Percentiles rank a stretch among this genome's conserved stretches.
Conservation (phyloP, 2,113 vertebrate species). For the Halichoerus grypus region DNA sequence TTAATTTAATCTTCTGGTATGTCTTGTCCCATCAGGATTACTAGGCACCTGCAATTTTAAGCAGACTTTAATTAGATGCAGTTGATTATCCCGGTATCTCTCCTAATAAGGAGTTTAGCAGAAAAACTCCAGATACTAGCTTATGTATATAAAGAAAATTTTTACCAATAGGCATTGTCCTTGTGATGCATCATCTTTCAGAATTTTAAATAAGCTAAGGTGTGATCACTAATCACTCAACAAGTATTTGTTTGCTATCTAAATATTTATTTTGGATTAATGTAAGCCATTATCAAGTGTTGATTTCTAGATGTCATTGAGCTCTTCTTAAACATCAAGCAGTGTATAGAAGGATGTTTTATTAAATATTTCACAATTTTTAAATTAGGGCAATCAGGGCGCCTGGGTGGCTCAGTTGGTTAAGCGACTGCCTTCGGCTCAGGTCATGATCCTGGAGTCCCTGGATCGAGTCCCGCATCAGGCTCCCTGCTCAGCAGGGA, state of each 20-base stretch:
- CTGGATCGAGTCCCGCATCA: no score
- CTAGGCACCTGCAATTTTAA: slow-evolving; percentile 53
- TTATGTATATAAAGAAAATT: background rate
- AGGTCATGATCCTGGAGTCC: no score
- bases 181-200: background rate
- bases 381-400: background rate
- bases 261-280: slow-evolving; percentile 12
- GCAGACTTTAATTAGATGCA: slow-evolving; percentile 53
- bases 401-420: no score
- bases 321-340: background rate
- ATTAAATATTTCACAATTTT: slow-evolving; percentile 19
- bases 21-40: slow-evolving; percentile 39
- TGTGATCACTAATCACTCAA: background rate
- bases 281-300: background rate
- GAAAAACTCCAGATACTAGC: slow-evolving; percentile 17
- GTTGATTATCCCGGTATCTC: slow-evolving; percentile 16
- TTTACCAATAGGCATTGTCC: background rate
- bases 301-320: background rate
- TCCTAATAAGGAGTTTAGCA: slow-evolving; percentile 19
- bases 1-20: slow-evolving; percentile 61
- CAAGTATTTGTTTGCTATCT: background rate
- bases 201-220: background rate
- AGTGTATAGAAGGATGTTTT: background rate
- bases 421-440: no score
- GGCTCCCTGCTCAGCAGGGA: no score